Percentiles rank a stretch among this genome's conserved stretches.
These are phyloP conservation scores for Penaeus indicus DNA, from an alignment of 1,140 invertebrate genomes.

Conservation along the genomic window DNA sequence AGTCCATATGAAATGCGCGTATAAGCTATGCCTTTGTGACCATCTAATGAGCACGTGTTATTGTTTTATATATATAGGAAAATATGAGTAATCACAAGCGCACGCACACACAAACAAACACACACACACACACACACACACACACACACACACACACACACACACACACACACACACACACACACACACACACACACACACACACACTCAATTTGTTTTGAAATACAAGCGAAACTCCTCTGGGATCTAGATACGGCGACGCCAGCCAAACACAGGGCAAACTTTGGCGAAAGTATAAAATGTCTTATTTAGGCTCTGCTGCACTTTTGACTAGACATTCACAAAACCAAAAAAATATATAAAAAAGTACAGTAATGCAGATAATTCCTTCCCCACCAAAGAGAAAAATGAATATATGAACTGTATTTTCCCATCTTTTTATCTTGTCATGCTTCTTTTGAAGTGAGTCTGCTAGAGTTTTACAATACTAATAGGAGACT, in stretches of 20 bases:
- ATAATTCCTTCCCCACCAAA: slow-evolving; percentile 14
- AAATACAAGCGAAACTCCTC: neutral
- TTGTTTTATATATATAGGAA: too few species aligned
- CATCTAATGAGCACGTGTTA: neutral
- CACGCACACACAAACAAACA: too few species aligned
- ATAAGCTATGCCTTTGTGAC: neutral
- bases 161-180: too few species aligned
- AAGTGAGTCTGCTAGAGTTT: neutral
- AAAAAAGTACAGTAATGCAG: slow-evolving; percentile 15
- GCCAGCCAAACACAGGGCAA: slow-evolving; percentile 30
- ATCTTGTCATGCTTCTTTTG: slow-evolving; percentile 55
- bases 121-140: neutral
- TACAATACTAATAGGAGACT: too few species aligned
- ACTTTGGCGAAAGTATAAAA: slow-evolving; percentile 55
- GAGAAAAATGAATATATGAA: neutral
- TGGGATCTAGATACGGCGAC: neutral
- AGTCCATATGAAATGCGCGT: neutral
- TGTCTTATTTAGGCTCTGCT: slow-evolving; percentile 59
- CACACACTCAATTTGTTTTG: neutral
- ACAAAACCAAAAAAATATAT: slow-evolving; percentile 18
- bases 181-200: too few species aligned
- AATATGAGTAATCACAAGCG: too few species aligned
- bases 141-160: too few species aligned
- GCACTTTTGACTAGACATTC: slow-evolving; percentile 61
- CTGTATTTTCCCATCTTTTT: too few species aligned